Conservation (phyloP, 2,113 vertebrate species). For the Mormoops blainvillei region DNA sequence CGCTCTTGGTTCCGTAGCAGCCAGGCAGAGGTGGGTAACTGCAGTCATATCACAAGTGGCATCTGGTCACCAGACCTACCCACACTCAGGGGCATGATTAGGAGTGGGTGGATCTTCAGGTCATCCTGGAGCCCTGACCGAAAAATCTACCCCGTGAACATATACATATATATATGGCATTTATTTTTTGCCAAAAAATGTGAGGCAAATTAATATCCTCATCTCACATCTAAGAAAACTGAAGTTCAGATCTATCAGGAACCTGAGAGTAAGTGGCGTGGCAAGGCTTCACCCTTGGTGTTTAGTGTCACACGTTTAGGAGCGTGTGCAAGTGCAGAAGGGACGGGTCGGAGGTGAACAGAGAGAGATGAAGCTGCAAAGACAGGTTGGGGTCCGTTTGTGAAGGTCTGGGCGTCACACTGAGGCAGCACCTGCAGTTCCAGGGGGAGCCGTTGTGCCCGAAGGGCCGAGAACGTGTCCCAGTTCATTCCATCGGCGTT, state of each 20-base stretch:
- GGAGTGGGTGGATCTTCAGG: neutral
- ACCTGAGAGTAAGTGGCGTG: neutral
- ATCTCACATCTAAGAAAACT: neutral
- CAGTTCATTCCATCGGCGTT: neutral
- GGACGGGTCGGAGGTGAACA: no score
- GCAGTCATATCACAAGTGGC: rapidly evolving
- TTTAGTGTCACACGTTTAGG: neutral
- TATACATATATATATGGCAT: neutral
- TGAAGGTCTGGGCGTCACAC: neutral
- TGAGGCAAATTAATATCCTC: neutral
- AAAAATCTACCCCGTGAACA: neutral
- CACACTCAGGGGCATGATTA: neutral
- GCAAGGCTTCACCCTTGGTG: neutral
- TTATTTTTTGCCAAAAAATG: neutral
- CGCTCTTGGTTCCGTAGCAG: neutral
- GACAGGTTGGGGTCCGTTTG: neutral
- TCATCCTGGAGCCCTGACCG: neutral
- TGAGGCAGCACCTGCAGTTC: neutral
- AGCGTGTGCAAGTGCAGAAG: neutral
- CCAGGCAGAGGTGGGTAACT: neutral
- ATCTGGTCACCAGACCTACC: no score
- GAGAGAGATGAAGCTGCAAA: neutral
- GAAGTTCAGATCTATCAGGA: neutral
- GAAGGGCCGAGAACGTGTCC: neutral
- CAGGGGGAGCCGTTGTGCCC: neutral